Percentiles rank a stretch among this genome's conserved stretches.
Conservation (phyloP, 2,113 vertebrate genomes). For the Siniperca knerii region DNA sequence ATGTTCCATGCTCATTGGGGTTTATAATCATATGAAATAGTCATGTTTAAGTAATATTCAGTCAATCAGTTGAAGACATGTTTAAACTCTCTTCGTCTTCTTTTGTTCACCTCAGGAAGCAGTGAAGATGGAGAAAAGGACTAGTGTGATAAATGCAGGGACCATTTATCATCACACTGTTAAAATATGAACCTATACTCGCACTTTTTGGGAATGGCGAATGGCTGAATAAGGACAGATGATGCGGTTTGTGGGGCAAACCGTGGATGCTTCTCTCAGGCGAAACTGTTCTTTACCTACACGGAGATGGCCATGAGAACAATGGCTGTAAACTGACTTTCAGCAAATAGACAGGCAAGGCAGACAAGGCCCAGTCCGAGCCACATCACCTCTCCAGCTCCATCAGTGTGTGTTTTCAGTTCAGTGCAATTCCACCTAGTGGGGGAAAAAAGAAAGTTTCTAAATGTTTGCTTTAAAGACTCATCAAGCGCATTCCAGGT, state of each 20-base stretch:
- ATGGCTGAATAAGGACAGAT: constrained; percentile 45
- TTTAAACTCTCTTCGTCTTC: constrained; percentile 10
- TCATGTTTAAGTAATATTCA: neutral
- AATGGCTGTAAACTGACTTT: constrained; percentile 49
- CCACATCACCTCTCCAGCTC: constrained; percentile 54
- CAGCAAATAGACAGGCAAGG: constrained; percentile 33
- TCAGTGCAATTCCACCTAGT: constrained; percentile 66
- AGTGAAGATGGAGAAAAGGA: constrained; percentile 98
- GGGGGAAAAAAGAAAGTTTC: constrained; percentile 24
- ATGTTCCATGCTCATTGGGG: neutral
- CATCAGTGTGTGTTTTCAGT: constrained; percentile 55
- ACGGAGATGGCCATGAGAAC: constrained; percentile 37
- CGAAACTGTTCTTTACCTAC: constrained; percentile 61
- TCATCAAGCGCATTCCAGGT: constrained; percentile 70
- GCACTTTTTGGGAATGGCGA: constrained; percentile 55
- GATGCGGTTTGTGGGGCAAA: constrained; percentile 49
- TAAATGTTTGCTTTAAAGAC: constrained; percentile 75
- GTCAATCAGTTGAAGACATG: neutral
- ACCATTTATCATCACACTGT: constrained; percentile 31
- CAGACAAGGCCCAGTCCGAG: constrained; percentile 49
- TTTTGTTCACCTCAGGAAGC: constrained; percentile 87
- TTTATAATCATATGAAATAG: neutral
- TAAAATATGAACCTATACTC: constrained; percentile 43
- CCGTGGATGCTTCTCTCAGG: constrained; percentile 75
- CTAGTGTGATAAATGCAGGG: constrained; percentile 75